A percentile compares a stretch with the other conserved stretches of the same genome.
These are phyloP conservation scores for Halcyon leucocephala DNA, from an alignment of 2,797 vertebrate genomes.

Conservation along the genomic window DNA sequence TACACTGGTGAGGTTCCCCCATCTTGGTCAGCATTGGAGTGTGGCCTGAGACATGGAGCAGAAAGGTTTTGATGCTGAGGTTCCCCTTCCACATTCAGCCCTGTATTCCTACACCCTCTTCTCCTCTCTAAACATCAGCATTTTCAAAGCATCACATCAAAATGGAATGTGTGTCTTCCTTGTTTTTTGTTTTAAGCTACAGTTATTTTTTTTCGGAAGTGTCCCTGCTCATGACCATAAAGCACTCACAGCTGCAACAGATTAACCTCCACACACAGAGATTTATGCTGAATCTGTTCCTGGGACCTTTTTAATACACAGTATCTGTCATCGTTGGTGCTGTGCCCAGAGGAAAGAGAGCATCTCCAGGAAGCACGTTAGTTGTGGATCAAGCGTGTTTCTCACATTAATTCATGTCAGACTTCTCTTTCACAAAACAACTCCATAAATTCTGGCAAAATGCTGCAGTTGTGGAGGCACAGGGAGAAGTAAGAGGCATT, in stretches of 20 bases:
- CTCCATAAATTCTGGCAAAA: not conserved
- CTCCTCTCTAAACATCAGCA: not conserved
- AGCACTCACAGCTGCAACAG: slow-evolving; percentile 21
- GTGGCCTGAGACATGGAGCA: rapidly evolving
- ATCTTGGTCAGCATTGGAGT: not conserved
- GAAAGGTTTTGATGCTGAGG: not conserved
- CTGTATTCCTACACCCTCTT: not conserved
- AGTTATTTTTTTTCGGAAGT: not conserved
- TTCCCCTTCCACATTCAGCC: not conserved
- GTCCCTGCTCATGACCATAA: not conserved
- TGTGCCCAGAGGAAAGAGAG: not conserved
- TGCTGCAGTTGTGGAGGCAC: not conserved
- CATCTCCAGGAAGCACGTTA: not conserved
- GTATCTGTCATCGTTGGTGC: not conserved
- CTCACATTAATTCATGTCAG: not conserved
- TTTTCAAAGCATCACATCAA: not conserved
- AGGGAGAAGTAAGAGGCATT: not conserved
- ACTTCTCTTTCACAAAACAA: not conserved
- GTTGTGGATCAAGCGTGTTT: not conserved
- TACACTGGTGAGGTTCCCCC: not conserved
- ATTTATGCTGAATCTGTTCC: not conserved
- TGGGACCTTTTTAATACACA: not conserved
- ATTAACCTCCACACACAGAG: slow-evolving; percentile 23
- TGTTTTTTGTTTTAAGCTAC: not conserved
- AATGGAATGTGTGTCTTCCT: not conserved